Evolutionary conservation across 2,888 invertebrate genomes (phyloP).

Genomic region (Nysson spinosus): DNA sequence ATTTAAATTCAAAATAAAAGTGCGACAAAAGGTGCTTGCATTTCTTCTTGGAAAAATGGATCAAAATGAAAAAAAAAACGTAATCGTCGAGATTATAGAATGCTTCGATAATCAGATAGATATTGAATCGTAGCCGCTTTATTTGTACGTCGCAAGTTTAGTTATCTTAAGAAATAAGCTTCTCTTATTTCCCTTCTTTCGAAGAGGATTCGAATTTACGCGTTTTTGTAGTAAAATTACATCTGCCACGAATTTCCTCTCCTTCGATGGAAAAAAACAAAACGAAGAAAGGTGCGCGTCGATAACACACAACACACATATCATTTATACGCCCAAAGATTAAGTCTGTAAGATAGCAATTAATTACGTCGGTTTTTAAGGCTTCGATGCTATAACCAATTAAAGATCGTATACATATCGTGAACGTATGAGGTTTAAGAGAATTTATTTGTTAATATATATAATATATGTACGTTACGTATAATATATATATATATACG

Average conservation of each 20-base stretch:
- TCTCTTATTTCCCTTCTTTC: too few relatives aligned
- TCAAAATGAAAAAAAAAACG: too few relatives aligned
- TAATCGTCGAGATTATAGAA: too few relatives aligned
- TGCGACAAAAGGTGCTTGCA: too few relatives aligned
- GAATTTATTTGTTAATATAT: conserved; percentile 66
- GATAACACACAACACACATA: conserved; percentile 58
- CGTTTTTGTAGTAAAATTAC: too few relatives aligned
- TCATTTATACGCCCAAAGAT: conserved; percentile 63
- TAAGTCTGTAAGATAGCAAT: conserved; percentile 59
- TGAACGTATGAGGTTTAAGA: conserved; percentile 64
- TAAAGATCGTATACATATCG: conserved; percentile 71
- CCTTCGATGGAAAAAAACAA: conserved; percentile 25
- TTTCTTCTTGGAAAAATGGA: too few relatives aligned
- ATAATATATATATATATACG: conserved; percentile 59
- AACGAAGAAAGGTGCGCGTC: conserved; percentile 21
- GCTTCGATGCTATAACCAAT: conserved; percentile 62
- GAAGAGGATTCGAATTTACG: too few relatives aligned
- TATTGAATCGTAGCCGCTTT: too few relatives aligned
- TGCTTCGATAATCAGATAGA: too few relatives aligned
- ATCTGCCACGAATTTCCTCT: conserved; percentile 20
- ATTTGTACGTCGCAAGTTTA: too few relatives aligned
- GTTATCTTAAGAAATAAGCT: too few relatives aligned
- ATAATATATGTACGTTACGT: conserved; percentile 63
- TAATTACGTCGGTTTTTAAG: conserved; percentile 50
- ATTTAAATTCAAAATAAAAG: too few relatives aligned